Evolutionary conservation across 2,113 vertebrate species (phyloP).

Genomic region (Hemibagrus wyckioides): DNA sequence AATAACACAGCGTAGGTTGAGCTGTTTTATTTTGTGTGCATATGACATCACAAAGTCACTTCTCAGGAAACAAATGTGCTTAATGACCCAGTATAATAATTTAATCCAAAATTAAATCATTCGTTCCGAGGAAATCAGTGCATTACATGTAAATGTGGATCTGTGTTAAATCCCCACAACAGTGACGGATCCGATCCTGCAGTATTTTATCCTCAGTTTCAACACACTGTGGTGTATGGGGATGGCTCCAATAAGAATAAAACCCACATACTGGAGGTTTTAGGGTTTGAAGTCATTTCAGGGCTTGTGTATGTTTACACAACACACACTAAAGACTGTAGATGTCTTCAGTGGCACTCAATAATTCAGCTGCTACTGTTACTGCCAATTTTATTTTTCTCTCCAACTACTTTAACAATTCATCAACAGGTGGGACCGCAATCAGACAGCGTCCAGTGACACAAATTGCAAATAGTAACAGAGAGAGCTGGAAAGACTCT

Average conservation of each 20-base stretch:
- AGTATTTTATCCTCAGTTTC: conserved; percentile 4
- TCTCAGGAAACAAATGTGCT: conserved; percentile 22
- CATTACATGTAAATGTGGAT: conserved; percentile 6
- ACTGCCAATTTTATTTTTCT: not conserved
- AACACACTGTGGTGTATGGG: not conserved
- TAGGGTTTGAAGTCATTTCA: not conserved
- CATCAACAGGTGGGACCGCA: conserved; percentile 61
- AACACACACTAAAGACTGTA: conserved; percentile 9
- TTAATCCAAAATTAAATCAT: not conserved
- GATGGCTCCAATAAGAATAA: not conserved
- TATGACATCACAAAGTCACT: conserved; percentile 21
- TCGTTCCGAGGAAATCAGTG: conserved; percentile 27
- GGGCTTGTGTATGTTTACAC: conserved; percentile 7
- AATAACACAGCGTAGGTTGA: not conserved
- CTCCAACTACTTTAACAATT: conserved; percentile 68
- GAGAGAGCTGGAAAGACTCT: conserved; percentile 17
- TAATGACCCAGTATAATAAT: conserved; percentile 19
- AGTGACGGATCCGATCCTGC: conserved; percentile 24
- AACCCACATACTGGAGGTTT: conserved; percentile 25
- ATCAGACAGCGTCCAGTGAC: conserved; percentile 61
- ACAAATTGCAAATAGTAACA: conserved; percentile 26
- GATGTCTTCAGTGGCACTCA: conserved; percentile 56
- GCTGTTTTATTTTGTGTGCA: not conserved
- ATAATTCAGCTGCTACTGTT: conserved; percentile 44
- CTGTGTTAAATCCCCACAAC: conserved; percentile 13